Base-by-base conservation (phyloP, 2,888 invertebrate genomes). In the Macaria notata region DNA sequence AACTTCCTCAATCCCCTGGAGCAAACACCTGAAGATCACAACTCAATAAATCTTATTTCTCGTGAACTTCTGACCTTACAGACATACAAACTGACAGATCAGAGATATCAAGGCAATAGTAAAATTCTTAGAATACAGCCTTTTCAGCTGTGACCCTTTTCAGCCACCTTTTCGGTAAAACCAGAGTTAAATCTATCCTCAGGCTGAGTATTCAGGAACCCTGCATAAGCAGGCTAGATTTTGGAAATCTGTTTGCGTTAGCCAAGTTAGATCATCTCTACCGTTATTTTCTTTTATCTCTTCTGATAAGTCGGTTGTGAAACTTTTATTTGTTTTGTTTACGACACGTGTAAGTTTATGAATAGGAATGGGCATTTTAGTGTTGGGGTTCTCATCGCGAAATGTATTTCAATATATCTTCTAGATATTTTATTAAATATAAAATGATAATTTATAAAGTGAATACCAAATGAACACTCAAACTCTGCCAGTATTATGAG, bases 71-170 rank as follows among this genome's bases (percentile, higher is more conserved):
- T 50, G 7, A 31, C 31, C 31, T 31, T 31, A 36, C 7, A 9
- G 19, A 9, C 19, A 41, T 9, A 42, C 45, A 7, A 45, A 33
- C 45, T 59, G 62, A 62, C 30, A 51, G 54, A 46, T 50, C 60
- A 41, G 30, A 19, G 46, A 46, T 49, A 46, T 54, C 56, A 9
- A 59, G 50, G 46, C 45, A 61, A 63, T 45, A 57, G 62, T 54
- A 46, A 57, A 55, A 66, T 70, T 68, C 69, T 68, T 64, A 45
- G 56, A 64, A 56, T 63, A 54, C 54, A 54, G 42, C 65, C 63
- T 61, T 63, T 66, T 66, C 39, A 55, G 50, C 56, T 63, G 65
- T 48, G 61, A 65, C 60, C 59, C 43, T 61, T 60, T 50, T 63
- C 58, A 49, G 63, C 31, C 44, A 53, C 51, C 48, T 19, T 19